Evolutionary conservation across 2,888 invertebrate species (phyloP), one percentile per base, ranked within the genome.

Genomic region (Mellilla xanthometata): DNA sequence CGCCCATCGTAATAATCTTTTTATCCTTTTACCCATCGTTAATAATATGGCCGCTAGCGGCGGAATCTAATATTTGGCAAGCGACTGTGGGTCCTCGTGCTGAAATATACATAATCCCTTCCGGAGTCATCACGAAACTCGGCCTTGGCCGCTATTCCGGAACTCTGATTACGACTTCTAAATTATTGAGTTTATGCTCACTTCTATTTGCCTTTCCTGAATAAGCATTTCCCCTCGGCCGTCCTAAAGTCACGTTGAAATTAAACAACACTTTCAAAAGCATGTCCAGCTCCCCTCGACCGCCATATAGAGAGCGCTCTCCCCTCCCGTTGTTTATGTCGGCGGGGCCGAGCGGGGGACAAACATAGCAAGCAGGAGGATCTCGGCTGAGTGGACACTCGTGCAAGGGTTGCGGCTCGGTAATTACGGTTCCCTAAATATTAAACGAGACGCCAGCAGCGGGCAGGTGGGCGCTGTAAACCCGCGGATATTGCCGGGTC

Each of bases 331-430:
- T 33, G 54, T 48, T 60, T 49, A 57, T 55, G 58, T 39, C 55
- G 49, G 53, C 52, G 27, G 24, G 41, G 39, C 51, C 36, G 31
- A 34, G 44, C 26, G 46, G 39, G 48, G 36, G 45, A 26, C 43
- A 53, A 53, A 52, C 51, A 44, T 35, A 39, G 41, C 39, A 12
- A 26, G 39, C 36, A 28, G 45, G 56, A 44, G 48, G 58, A 36
- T 61, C 66, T 36, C 35, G 26, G 39, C 48, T 53, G 45, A 52
- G 46, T 58, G 59, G 64, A 50, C 59, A 58, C 56, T 50, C 4
- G 24, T 24, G 45, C 47, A 47, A 36, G 39, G 53, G 55, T 57
- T 58, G 59, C 59, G 59, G 56, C 50, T 9, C 24, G 27, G 47
- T 48, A 48, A 48, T 48, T 42, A 48, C 41, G 45, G 34, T 19